Evolutionary conservation across 2,113 vertebrate genomes (phyloP).

Genomic region (Hyla sarda): DNA sequence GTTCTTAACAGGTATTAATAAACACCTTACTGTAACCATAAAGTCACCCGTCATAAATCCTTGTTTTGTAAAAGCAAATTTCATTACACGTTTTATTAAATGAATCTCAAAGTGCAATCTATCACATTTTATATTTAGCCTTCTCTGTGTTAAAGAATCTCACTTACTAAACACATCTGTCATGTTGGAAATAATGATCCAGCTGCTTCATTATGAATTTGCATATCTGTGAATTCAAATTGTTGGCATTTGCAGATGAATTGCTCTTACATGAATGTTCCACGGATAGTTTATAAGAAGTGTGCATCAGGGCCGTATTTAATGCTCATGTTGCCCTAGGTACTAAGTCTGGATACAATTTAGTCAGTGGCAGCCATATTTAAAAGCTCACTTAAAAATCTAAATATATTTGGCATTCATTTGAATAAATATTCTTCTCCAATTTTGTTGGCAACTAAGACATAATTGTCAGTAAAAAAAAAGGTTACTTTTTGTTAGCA

Average conservation of each 20-base stretch:
- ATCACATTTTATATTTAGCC: constrained; percentile 58
- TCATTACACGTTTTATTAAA: constrained; percentile 50
- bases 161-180: constrained; percentile 49
- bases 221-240: constrained; percentile 34
- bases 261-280: neutral
- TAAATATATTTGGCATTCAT: no score
- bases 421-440: no score
- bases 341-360: no score
- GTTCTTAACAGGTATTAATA: neutral
- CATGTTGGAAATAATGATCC: constrained; percentile 55
- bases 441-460: no score
- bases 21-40: neutral
- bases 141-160: constrained; percentile 41
- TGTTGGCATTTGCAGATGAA: constrained; percentile 20
- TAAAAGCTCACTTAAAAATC: no score
- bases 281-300: neutral
- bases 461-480: no score
- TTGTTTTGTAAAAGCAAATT: neutral
- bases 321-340: no score
- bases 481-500: no score
- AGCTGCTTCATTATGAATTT: constrained; percentile 56
- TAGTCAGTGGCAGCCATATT: no score
- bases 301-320: no score
- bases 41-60: neutral
- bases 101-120: constrained; percentile 50